Base-by-base conservation (phyloP, 1,140 invertebrate species). In the Patella vulgata region DNA sequence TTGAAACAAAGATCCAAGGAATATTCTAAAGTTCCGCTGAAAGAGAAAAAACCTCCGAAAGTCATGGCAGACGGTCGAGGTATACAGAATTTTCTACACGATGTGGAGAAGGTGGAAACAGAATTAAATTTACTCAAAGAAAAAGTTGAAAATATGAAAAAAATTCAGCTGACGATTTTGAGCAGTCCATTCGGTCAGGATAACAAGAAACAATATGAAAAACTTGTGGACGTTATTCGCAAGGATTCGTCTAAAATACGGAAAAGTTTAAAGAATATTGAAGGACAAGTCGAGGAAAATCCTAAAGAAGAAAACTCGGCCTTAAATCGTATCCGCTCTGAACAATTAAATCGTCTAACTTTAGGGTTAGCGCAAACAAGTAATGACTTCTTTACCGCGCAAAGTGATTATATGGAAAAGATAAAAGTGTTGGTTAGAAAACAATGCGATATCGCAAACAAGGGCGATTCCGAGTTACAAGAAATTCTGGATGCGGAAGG, bases 351-450 rank as follows among this genome's bases (percentile, higher is more conserved):
- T 17, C 61, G 72, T 28, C 56, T 77, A 11, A 63, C 66, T 12
- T 60, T 60, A 31, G 66, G 71, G 30, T 55, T 77, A 8, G 64
- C 65, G 25, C 56, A 60, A 54, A 44, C 55, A 2, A 74, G 68
- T 27, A 73, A 77, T 47, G 66, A 73, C 19, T 77, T 72, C 46
- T 63, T 66, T 25, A 68, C 57, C 40, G 63, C 51, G 42, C 75
- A 77, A 36, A 66, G 72, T n/a, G 62, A 68, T 27, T 77, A 77
- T 51, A 59, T 72, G 39, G 75, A 77, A 11, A 74, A 69, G 57
- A 74, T 74, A 58, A 71, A 72, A 58, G 58, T 58, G 8, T 36
- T 66, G 12, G 51, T 75, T 12, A 51, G 53, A 27, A 42, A 63
- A 33, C 67, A 75, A 47, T 52, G 69, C 42, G 55, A 52, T 42